Percentiles rank a stretch among this genome's conserved stretches.
phyloP scores from a whole-genome alignment of 2,888 invertebrate species.

The Scaeva pyrastri region DNA sequence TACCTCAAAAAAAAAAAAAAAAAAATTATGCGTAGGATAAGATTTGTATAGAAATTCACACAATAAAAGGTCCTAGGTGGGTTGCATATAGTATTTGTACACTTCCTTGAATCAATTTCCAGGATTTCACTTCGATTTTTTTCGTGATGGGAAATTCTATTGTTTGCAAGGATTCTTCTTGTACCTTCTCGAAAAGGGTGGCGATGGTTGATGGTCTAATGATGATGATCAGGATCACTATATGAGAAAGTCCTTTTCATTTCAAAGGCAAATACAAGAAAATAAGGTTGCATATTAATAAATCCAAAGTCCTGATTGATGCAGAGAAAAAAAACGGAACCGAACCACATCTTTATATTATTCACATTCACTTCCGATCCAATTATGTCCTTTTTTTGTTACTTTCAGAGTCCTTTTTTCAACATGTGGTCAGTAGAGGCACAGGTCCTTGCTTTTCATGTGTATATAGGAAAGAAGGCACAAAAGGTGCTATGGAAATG shows the following conservation, averaged over 20 bases:
- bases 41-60: not conserved
- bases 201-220: not conserved
- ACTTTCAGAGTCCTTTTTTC: slow-evolving; percentile 20
- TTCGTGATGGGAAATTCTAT: not conserved
- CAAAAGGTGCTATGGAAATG: slow-evolving; percentile 9
- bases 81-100: too few species aligned
- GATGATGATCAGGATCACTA: slow-evolving; percentile 13
- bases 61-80: not conserved
- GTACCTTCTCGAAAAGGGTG: not conserved
- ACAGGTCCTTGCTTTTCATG: not conserved
- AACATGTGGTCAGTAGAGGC: slow-evolving; percentile 31
- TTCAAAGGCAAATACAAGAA: not conserved
- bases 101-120: slow-evolving; percentile 21
- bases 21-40: slow-evolving; percentile 10
- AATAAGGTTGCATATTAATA: slow-evolving; percentile 19
- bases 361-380: slow-evolving; percentile 69
- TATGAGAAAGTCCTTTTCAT: slow-evolving; percentile 21
- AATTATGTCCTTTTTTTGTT: slow-evolving; percentile 57
- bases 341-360: slow-evolving; percentile 59
- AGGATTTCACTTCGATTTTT: slow-evolving; percentile 11
- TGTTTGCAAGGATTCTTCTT: slow-evolving; percentile 29
- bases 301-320: not conserved
- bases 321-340: not conserved
- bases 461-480: not conserved
- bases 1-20: not conserved